Evolutionary conservation across 2,113 vertebrate genomes (phyloP).

Genomic region (Uria lomvia): DNA sequence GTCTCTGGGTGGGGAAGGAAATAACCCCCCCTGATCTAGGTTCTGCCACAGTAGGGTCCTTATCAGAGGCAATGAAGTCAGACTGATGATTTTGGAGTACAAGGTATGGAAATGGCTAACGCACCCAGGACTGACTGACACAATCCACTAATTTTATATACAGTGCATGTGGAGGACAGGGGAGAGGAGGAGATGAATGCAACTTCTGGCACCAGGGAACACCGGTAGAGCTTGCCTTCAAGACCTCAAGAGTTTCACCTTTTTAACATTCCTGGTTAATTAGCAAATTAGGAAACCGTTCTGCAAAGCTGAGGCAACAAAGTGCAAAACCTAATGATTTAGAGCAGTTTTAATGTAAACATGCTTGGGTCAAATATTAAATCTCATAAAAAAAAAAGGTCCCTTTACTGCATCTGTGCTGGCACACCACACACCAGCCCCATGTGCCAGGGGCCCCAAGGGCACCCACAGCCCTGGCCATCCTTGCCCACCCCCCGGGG

Average conservation of each 20-base stretch:
- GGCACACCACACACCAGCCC: not conserved
- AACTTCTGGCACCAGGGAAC: not conserved
- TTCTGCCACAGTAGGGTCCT: not conserved
- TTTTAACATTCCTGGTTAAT: not conserved
- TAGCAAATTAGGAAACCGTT: not conserved
- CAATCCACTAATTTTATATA: not conserved
- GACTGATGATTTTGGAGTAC: not conserved
- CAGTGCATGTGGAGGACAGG: not conserved
- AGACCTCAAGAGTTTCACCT: not conserved
- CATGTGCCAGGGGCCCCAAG: rapidly evolving
- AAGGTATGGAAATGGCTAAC: not conserved
- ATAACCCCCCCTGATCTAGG: rapidly evolving
- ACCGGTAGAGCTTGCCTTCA: not conserved
- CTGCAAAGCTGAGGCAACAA: not conserved
- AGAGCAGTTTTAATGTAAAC: not conserved
- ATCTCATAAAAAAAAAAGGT: not conserved
- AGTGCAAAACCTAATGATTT: not conserved
- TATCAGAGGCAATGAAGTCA: not conserved
- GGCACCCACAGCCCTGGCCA: not conserved
- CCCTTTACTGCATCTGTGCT: not conserved
- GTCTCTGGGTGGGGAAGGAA: not conserved
- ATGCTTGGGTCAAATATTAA: not conserved
- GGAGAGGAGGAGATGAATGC: not conserved
- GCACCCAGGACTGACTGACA: not conserved
- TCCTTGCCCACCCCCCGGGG: not conserved